These are phyloP conservation scores for Melieria omissa DNA, from an alignment of 2,888 invertebrate species.

Conservation along the genomic window DNA sequence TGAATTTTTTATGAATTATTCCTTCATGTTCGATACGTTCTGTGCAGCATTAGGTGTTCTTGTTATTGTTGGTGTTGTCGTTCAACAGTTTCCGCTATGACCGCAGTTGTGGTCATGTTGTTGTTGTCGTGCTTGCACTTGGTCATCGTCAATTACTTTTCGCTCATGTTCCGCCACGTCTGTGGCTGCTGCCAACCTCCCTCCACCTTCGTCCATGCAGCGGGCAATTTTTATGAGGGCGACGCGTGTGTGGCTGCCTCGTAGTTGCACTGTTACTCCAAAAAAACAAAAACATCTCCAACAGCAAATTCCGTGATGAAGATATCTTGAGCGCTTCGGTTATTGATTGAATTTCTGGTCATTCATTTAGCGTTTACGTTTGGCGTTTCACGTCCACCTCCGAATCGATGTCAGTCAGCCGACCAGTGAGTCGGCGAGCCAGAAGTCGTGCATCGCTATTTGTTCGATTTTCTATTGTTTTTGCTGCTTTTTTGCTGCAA, in stretches of 20 bases:
- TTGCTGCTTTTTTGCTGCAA: background rate
- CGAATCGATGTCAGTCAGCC: too few relatives aligned
- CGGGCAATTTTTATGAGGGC: background rate
- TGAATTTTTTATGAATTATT: constrained; percentile 43
- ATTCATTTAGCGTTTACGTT: constrained; percentile 39
- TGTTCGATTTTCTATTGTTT: background rate
- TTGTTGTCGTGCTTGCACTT: constrained; percentile 14
- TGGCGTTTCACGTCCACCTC: background rate
- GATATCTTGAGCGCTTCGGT: constrained; percentile 5
- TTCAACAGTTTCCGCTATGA: background rate
- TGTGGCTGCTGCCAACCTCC: background rate
- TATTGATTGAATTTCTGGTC: constrained; percentile 41
- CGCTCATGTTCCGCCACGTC: constrained; percentile 5
- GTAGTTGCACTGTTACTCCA: too few relatives aligned
- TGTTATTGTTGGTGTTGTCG: constrained; percentile 9
- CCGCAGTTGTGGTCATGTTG: background rate
- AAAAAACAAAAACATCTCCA: too few relatives aligned
- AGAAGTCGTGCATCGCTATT: background rate
- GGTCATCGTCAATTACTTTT: constrained; percentile 22
- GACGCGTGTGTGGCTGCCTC: background rate
- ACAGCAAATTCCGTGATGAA: constrained; percentile 19
- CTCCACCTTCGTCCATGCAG: background rate
- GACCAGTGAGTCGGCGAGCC: too few relatives aligned
- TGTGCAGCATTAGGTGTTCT: constrained; percentile 7
- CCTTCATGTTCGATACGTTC: constrained; percentile 21